Percentiles rank a stretch among this genome's conserved stretches.
Evolutionary conservation across 2,888 invertebrate genomes (phyloP).

Genomic region (Thera obeliscata): DNA sequence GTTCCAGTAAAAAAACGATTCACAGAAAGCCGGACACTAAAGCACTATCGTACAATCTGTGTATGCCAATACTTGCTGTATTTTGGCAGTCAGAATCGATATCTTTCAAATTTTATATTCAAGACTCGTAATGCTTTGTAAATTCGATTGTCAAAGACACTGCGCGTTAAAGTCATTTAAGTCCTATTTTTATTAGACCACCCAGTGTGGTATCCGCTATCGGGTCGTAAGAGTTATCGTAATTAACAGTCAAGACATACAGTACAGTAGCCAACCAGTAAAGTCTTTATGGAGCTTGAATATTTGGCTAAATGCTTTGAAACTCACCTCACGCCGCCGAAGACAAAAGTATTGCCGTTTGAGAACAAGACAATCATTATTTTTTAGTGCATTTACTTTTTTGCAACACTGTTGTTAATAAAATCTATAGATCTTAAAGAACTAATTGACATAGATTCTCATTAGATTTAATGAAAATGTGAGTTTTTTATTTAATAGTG

Average conservation of each 20-base stretch:
- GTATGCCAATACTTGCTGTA: not conserved
- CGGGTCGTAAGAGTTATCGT: slow-evolving; percentile 24
- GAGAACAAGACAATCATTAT: too few relatives aligned
- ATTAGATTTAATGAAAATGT: too few relatives aligned
- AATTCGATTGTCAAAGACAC: slow-evolving; percentile 28
- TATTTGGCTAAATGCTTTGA: too few relatives aligned
- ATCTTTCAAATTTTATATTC: slow-evolving; percentile 57
- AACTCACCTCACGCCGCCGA: too few relatives aligned
- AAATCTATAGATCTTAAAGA: too few relatives aligned
- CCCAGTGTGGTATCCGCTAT: slow-evolving; percentile 28
- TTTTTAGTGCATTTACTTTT: too few relatives aligned
- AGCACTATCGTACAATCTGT: not conserved
- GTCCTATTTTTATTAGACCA: slow-evolving; percentile 26
- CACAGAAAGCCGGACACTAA: not conserved
- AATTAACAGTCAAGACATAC: slow-evolving; percentile 28
- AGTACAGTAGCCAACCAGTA: not conserved
- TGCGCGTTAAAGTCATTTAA: slow-evolving; percentile 18
- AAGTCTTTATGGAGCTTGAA: too few relatives aligned
- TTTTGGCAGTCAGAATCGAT: slow-evolving; percentile 66
- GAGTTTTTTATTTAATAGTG: too few relatives aligned
- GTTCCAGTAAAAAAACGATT: not conserved
- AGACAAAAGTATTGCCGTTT: too few relatives aligned
- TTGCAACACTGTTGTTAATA: too few relatives aligned
- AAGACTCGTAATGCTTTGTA: slow-evolving; percentile 48
- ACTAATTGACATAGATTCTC: too few relatives aligned